A percentile compares a stretch with the other conserved stretches of the same genome.
Conservation (phyloP, 1,140 invertebrate genomes). For the Daktulosphaira vitifoliae region DNA sequence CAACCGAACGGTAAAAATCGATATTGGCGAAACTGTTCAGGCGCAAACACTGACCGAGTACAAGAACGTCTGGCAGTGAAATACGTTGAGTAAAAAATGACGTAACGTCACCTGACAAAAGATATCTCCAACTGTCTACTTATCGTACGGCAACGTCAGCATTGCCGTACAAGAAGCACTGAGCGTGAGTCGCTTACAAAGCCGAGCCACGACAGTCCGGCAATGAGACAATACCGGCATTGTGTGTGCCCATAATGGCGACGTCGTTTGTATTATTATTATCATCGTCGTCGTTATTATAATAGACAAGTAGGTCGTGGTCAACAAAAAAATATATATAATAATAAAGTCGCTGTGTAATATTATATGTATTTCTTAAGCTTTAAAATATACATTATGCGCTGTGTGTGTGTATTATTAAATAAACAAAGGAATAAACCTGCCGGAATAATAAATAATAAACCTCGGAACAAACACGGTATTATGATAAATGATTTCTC, state of each 20-base stretch:
- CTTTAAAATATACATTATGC: too few species aligned
- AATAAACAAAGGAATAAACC: slow-evolving; percentile 15
- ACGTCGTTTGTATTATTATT: neutral
- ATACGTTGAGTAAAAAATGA: too few species aligned
- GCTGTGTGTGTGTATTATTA: slow-evolving; percentile 9
- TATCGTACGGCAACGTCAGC: too few species aligned
- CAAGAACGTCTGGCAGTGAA: too few species aligned
- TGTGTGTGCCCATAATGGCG: slow-evolving; percentile 25
- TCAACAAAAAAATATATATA: slow-evolving; percentile 19
- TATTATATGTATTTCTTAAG: neutral
- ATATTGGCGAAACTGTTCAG: too few species aligned
- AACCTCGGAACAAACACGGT: slow-evolving; percentile 22
- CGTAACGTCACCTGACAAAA: too few species aligned
- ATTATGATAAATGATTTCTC: slow-evolving; percentile 31
- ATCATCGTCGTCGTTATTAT: slow-evolving; percentile 6
- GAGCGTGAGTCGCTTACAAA: too few species aligned
- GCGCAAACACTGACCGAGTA: too few species aligned
- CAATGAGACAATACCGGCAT: slow-evolving; percentile 15
- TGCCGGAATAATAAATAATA: slow-evolving; percentile 23
- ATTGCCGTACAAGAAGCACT: too few species aligned
- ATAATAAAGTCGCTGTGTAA: slow-evolving; percentile 2
- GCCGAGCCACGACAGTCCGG: too few species aligned
- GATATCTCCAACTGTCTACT: too few species aligned
- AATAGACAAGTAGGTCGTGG: slow-evolving; percentile 31
- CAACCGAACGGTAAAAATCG: too few species aligned